phyloP scores from a whole-genome alignment of 2,888 invertebrate genomes.

The Stenichneumon culpator region DNA sequence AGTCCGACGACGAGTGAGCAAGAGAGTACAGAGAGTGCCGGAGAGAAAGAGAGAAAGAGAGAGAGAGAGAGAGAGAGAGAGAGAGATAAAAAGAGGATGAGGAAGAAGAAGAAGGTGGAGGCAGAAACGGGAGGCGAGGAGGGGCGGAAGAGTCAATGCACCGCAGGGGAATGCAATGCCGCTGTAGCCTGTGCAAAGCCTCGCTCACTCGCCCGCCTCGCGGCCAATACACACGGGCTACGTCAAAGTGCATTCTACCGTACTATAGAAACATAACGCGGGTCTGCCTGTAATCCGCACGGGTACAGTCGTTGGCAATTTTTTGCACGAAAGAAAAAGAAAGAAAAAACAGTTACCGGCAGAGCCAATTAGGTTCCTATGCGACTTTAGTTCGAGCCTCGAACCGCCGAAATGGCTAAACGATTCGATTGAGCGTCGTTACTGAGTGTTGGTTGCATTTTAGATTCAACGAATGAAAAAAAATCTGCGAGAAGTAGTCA shows the following conservation, averaged over 20 bases:
- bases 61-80: constrained; percentile 35
- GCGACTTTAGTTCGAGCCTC: neutral
- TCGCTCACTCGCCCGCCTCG: constrained; percentile 75
- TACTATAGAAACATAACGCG: constrained; percentile 68
- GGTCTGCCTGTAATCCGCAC: constrained; percentile 8
- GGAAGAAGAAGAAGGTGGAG: constrained; percentile 66
- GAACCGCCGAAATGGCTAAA: neutral
- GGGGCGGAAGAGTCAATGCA: constrained; percentile 82
- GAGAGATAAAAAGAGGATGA: constrained; percentile 45
- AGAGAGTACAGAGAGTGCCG: constrained; percentile 28
- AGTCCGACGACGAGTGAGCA: constrained; percentile 50
- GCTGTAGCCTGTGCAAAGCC: constrained; percentile 64
- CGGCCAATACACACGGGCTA: constrained; percentile 73
- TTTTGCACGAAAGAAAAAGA: neutral
- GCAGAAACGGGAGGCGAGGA: constrained; percentile 72
- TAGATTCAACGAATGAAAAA: too few species aligned
- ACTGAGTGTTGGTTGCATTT: neutral
- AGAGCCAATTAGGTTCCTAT: neutral
- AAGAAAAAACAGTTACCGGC: neutral
- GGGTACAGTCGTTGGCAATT: neutral
- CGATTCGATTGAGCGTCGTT: neutral
- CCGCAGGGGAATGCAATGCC: constrained; percentile 83
- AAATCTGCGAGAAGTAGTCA: neutral
- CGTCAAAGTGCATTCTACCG: constrained; percentile 81
- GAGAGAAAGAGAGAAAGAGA: too few species aligned